Conservation (phyloP, 2,113 vertebrate genomes). For the Scopus umbretta region DNA sequence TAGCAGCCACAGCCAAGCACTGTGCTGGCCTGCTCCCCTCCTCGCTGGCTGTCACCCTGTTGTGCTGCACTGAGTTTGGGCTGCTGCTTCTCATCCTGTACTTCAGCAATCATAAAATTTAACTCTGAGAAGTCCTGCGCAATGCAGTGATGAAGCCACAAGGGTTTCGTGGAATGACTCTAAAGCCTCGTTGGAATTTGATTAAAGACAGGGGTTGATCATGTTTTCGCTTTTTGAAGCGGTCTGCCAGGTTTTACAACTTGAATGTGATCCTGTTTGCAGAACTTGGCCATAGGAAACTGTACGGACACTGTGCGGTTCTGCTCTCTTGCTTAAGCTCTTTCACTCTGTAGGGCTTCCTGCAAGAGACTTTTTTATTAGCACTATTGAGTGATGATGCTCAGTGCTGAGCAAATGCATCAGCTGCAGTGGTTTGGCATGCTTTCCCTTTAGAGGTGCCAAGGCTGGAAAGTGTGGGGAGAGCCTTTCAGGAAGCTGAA, state of each 20-base stretch:
- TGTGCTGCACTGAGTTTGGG: not conserved
- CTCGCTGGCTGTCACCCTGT: not conserved
- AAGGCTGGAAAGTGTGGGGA: not conserved
- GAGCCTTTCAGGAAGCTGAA: not conserved
- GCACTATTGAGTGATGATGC: not conserved
- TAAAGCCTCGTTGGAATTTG: not conserved
- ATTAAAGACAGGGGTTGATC: not conserved
- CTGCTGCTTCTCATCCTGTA: not conserved
- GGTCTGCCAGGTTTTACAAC: not conserved
- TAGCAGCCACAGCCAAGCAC: not conserved
- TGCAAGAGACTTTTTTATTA: not conserved
- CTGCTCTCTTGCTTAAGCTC: not conserved
- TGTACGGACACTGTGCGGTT: rapidly evolving
- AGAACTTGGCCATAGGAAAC: not conserved
- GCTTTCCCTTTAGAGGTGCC: not conserved
- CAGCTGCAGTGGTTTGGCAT: not conserved
- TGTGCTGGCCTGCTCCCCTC: not conserved
- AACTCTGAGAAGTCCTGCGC: not conserved
- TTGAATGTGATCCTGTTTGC: not conserved
- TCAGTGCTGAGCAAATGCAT: not conserved
- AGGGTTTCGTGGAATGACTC: not conserved
- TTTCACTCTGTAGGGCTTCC: not conserved
- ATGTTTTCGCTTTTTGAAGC: no score
- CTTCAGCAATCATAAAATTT: not conserved
- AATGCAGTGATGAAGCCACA: not conserved